Evolutionary conservation across 2,797 vertebrate genomes (phyloP), one percentile per base, ranked within the genome.

Genomic region (Numenius phaeopus): DNA sequence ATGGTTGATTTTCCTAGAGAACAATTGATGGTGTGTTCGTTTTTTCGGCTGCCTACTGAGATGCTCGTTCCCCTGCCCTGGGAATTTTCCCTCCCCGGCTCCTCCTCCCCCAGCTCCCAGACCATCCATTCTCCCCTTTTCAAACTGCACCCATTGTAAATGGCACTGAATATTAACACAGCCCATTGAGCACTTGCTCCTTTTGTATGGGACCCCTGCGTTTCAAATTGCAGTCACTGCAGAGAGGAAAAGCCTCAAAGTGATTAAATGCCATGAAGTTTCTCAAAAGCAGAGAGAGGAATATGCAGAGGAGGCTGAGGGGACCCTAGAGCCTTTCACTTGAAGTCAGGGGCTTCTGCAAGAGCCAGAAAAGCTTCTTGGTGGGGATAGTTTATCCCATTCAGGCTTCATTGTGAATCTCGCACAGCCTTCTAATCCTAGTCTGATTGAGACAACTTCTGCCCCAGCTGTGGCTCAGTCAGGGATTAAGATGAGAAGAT

Each of bases 151-250:
- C 95, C 95, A 97, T 94, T 98, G 96, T 98, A 97, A 97, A 90
- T 9, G 80, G 94, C 93, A 94, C 93, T 96, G 97, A 98, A 98
- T 98, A 98, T 98, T 98, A 98, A 98, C 97, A 98, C 54, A 96
- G 89, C 69, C 96, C 94, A 95, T 96, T 98, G 94, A 97, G 97
- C 94, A 59, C 92, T 89, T 37, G 83, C 73, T 65, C 49, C 91
- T 97, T 98, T 98, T 97, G 94, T 98, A 98, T 90, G 91, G 95
- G 96, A 95, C 93, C 95, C 91, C 92, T 58, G 95, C 95, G 89
- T 97, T 98, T 98, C 98, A 96, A 97, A 98, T 92, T 98, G 93
- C 96, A 97, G 90, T 57, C 83, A 57, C 90, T 27, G 87, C 22
- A 47, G 87, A 97, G 83, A 95, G 87, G 92, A 84, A 97, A 96